Evolutionary conservation across 2,888 invertebrate genomes (phyloP).

Genomic region (Tetragonisca angustula): DNA sequence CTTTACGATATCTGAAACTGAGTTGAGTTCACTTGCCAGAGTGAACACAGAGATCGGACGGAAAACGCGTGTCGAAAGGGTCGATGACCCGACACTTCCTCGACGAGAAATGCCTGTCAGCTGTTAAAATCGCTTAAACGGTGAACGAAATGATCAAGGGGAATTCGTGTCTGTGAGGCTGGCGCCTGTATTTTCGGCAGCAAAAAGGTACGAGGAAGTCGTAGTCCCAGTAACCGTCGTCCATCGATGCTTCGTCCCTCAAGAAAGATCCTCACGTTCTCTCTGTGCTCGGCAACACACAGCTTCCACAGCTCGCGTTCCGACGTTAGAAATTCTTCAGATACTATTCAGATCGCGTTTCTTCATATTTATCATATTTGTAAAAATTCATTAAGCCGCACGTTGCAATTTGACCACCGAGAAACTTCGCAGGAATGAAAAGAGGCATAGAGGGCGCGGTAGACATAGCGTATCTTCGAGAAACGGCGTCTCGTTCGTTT

Average conservation of each 20-base stretch:
- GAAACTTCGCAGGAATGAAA: neutral
- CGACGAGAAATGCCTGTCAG: constrained; percentile 71
- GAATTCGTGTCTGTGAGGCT: constrained; percentile 29
- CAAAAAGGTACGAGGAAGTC: constrained; percentile 43
- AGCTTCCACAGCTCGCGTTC: no score
- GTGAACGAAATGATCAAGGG: constrained; percentile 48
- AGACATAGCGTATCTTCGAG: constrained; percentile 29
- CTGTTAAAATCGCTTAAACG: constrained; percentile 71
- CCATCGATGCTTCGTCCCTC: constrained; percentile 47
- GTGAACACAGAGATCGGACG: constrained; percentile 30
- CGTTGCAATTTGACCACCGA: neutral
- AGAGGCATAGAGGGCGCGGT: constrained; percentile 21
- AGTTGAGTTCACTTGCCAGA: constrained; percentile 37
- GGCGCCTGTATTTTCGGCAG: constrained; percentile 53
- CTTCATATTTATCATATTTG: no score
- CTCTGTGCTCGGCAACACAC: no score
- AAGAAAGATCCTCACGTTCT: neutral
- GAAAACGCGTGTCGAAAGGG: constrained; percentile 45
- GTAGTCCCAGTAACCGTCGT: constrained; percentile 33
- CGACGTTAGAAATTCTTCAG: no score
- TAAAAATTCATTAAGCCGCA: neutral
- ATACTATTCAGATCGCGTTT: no score
- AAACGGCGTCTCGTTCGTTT: constrained; percentile 47
- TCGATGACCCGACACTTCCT: constrained; percentile 62
- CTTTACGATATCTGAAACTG: constrained; percentile 60